Evolutionary conservation across 2,888 invertebrate species (phyloP), one percentile per base, ranked within the genome.

Genomic region (Drosophila mimica): DNA sequence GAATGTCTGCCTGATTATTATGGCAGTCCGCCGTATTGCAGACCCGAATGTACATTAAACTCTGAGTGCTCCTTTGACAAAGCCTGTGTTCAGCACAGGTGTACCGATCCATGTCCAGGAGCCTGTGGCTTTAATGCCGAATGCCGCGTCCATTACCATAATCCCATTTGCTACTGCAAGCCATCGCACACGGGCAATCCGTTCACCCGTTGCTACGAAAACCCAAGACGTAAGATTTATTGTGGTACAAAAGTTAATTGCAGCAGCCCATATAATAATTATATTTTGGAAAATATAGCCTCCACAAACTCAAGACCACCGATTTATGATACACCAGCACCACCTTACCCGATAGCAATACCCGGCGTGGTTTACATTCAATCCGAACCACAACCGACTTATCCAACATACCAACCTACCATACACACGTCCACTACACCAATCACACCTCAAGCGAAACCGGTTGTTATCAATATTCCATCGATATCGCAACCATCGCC

Each of bases 1-100:
- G 95, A 95, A 6, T 97, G 97, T 86, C 94, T 95, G 17, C 94
- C 95, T 3, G 94, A 95, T 49, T 97, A 95, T 92, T 94, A 94
- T 56, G 96, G 96, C 34, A 94, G 94, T n/a, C 96, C 97, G 36
- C 96, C 97, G 6, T 95, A 95, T 76, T 97, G 97, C 91, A 94
- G 95, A 75, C 96, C 96, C 0, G 96, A 97, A 92, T 97, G 97
- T 91, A 94, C 95, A 15, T 94, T 95, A 63, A 96, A 97, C 88
- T 94, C 94, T 36, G 95, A 96, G 91, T 96, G 96, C 90, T 77
- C 94, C 1, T 93, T 93, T 75, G 94, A 95, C 76, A 92, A 94
- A 72, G 95, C 95, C 31, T 96, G 96, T 85, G 94, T 95, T 17
- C 94, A 95, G 87, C 94, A 94, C 70, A 95, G 95, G 92, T 96